Evolutionary conservation across 2,888 invertebrate genomes (phyloP).

Genomic region (Lasioglossum figueresi): DNA sequence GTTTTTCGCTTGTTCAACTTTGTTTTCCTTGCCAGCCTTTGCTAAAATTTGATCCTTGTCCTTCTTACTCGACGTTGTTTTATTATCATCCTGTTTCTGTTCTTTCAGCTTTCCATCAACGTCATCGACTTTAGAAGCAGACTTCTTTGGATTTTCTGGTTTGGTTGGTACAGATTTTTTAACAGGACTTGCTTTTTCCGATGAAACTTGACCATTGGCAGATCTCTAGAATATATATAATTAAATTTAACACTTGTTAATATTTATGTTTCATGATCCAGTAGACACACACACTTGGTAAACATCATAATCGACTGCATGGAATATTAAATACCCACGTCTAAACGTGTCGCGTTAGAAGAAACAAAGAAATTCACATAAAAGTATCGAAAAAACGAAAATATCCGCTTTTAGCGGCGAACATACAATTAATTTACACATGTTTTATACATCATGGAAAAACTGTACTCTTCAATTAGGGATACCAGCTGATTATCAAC

Average conservation of each 20-base stretch:
- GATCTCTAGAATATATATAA: slow-evolving; percentile 85
- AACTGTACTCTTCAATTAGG: neutral
- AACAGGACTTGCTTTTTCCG: slow-evolving; percentile 86
- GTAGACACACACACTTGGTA: neutral
- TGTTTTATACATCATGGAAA: neutral
- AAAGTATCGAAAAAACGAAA: neutral
- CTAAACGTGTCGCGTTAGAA: neutral
- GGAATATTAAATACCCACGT: neutral
- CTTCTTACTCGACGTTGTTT: slow-evolving; percentile 79
- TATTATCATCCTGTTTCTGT: slow-evolving; percentile 85
- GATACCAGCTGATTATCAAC: slow-evolving; percentile 68
- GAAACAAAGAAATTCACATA: neutral
- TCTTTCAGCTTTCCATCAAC: slow-evolving; percentile 84
- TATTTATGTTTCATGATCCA: neutral
- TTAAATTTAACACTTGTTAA: neutral
- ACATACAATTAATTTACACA: neutral
- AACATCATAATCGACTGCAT: neutral
- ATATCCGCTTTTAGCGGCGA: neutral
- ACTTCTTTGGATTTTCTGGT: slow-evolving; percentile 85
- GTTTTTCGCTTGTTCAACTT: slow-evolving; percentile 86
- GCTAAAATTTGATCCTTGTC: slow-evolving; percentile 75
- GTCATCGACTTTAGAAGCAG: slow-evolving; percentile 82
- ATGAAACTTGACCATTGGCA: slow-evolving; percentile 87
- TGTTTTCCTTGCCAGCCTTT: slow-evolving; percentile 84
- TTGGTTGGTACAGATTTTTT: slow-evolving; percentile 84